Conservation (phyloP, 2,888 invertebrate genomes). For the Patella pellucida region DNA sequence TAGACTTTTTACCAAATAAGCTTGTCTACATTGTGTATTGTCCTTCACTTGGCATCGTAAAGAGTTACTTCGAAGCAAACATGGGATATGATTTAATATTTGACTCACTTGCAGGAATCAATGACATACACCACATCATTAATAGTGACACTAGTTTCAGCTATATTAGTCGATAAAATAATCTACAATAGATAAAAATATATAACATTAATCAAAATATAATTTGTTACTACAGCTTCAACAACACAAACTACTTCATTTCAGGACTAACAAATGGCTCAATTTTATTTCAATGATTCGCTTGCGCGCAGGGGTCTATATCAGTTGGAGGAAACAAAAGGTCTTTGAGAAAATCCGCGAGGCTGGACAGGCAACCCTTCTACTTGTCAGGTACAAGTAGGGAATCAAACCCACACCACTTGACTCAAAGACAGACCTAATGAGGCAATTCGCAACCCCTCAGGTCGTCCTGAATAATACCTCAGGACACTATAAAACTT, state of each 20-base stretch:
- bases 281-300: no score
- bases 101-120: conserved; percentile 89
- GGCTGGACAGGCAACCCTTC: not conserved
- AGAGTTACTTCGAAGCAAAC: not conserved
- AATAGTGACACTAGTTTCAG: conserved; percentile 98
- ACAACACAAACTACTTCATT: no score
- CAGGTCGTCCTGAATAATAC: no score
- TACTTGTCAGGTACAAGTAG: not conserved
- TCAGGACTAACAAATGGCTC: no score
- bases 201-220: not conserved
- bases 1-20: not conserved
- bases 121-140: conserved; percentile 98
- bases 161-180: conserved; percentile 97
- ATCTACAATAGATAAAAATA: conserved; percentile 76
- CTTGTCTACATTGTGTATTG: not conserved
- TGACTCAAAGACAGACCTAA: not conserved
- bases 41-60: no score
- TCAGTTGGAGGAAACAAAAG: no score
- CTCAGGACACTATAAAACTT: no score
- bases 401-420: no score
- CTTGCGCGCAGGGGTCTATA: no score
- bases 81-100: not conserved
- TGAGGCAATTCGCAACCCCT: not conserved
- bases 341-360: no score
- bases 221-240: no score